Evolutionary conservation across 2,888 invertebrate species (phyloP).

Genomic region (Campoplex capitator): DNA sequence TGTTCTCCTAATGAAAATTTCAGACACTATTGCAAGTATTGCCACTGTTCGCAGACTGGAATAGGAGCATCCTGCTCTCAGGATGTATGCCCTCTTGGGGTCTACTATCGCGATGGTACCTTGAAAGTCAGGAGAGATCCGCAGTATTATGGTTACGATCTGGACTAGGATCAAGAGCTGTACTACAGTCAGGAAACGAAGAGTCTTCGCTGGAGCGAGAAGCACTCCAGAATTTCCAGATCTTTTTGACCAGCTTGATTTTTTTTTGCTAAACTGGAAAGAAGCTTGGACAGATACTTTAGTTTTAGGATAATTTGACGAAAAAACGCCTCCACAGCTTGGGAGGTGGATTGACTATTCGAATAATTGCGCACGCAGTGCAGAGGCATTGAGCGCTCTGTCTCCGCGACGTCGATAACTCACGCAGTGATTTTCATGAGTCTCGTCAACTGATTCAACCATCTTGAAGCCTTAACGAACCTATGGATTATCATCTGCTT

Average conservation of each 20-base stretch:
- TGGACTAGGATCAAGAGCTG: too few relatives aligned
- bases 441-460: not conserved
- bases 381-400: constrained; percentile 83
- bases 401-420: not conserved
- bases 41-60: too few relatives aligned
- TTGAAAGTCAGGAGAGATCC: too few relatives aligned
- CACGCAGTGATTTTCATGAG: not conserved
- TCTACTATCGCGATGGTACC: too few relatives aligned
- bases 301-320: constrained; percentile 83
- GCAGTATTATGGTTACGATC: too few relatives aligned
- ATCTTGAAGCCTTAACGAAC: not conserved
- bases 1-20: too few relatives aligned
- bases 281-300: constrained; percentile 85
- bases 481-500: not conserved
- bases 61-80: too few relatives aligned
- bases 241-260: not conserved
- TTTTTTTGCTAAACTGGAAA: not conserved
- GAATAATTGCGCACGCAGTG: constrained; percentile 86
- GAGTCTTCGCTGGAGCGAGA: not conserved
- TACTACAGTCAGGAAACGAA: too few relatives aligned
- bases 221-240: not conserved
- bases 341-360: constrained; percentile 85
- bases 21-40: too few relatives aligned
- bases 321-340: constrained; percentile 83
- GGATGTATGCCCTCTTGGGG: too few relatives aligned